Conservation (phyloP, 2,888 invertebrate genomes). For the Rugalucina vietnamica region DNA sequence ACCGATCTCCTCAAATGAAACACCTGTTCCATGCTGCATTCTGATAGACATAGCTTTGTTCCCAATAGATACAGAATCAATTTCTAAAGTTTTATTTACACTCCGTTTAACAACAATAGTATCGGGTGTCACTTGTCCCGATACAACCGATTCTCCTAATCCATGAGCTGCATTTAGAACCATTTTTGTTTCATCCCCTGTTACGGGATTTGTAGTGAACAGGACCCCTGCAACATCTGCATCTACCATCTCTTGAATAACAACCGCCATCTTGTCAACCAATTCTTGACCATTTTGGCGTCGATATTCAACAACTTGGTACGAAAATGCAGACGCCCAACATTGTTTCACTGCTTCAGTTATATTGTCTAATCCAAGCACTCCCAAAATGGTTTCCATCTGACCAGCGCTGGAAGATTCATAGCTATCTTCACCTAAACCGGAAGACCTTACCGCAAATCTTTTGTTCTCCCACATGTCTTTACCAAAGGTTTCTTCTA, state of each 20-base stretch:
- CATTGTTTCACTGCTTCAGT: background rate
- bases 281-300: constrained; percentile 28
- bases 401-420: constrained; percentile 17
- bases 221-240: constrained; percentile 29
- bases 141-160: constrained; percentile 29
- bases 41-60: too few relatives aligned
- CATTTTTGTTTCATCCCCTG: constrained; percentile 12
- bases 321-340: constrained; percentile 3
- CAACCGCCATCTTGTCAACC: constrained; percentile 10
- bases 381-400: background rate
- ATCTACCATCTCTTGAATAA: constrained; percentile 29
- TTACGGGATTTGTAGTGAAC: constrained; percentile 25
- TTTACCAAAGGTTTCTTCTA: background rate
- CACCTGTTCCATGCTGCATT: too few relatives aligned
- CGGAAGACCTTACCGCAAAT: constrained; percentile 26
- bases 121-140: constrained; percentile 7
- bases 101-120: background rate
- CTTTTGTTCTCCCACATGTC: background rate
- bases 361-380: background rate
- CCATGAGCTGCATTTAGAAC: constrained; percentile 16
- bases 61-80: too few relatives aligned
- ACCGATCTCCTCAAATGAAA: too few relatives aligned
- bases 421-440: constrained; percentile 6
- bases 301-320: constrained; percentile 4
- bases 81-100: too few relatives aligned